Evolutionary conservation across 2,113 vertebrate genomes (phyloP).

Genomic region (Cryptomyrus ogoouensis): DNA sequence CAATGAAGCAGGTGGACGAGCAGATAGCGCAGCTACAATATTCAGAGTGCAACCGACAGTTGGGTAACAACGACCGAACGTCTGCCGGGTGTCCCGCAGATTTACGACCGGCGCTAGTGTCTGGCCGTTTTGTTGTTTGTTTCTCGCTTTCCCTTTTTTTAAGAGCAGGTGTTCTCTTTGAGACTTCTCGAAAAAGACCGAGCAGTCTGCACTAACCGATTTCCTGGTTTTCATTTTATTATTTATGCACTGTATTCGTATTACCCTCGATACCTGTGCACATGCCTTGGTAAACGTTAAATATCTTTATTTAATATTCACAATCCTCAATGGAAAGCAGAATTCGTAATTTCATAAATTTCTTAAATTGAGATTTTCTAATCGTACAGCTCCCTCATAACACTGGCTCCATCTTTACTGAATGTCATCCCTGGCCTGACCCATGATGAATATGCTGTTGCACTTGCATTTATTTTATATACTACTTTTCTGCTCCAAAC

Average conservation of each 20-base stretch:
- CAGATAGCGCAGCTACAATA: conserved; percentile 22
- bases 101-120: not conserved
- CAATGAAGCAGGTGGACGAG: conserved; percentile 29
- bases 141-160: not conserved
- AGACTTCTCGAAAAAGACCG: too few species aligned
- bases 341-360: not conserved
- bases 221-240: not conserved
- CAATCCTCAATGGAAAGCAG: not conserved
- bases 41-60: conserved; percentile 17
- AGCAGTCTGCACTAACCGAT: not conserved
- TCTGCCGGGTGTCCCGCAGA: not conserved
- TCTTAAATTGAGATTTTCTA: not conserved
- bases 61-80: not conserved
- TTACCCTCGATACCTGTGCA: not conserved
- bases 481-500: not conserved
- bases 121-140: not conserved
- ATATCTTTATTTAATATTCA: not conserved
- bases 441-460: not conserved
- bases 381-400: not conserved
- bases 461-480: not conserved
- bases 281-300: not conserved
- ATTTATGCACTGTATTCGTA: not conserved
- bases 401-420: not conserved
- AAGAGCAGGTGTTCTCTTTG: conserved; percentile 4
- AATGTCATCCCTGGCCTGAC: not conserved